Conservation (phyloP, 1,140 invertebrate genomes). For the Zeugodacus cucurbitae region DNA sequence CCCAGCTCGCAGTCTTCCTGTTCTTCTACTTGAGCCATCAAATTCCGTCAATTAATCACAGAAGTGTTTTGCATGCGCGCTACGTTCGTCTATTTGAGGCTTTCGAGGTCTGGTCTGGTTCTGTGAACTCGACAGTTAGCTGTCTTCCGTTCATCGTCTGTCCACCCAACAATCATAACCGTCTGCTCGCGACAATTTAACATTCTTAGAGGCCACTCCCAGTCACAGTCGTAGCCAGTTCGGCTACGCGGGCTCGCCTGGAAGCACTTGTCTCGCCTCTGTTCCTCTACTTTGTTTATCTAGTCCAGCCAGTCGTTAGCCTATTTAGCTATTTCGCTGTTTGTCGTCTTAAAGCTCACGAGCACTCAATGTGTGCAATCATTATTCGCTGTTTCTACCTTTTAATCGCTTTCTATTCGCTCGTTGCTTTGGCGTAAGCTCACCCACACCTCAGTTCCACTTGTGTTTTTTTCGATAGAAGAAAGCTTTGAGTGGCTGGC, state of each 20-base stretch:
- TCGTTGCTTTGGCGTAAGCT: neutral
- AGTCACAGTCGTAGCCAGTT: neutral
- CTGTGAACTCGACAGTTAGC: neutral
- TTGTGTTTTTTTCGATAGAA: no score
- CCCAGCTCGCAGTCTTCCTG: neutral
- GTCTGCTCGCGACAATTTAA: neutral
- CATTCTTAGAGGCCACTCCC: neutral
- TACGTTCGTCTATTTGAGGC: neutral
- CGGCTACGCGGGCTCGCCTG: neutral
- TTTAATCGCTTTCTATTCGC: neutral
- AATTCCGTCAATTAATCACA: constrained; percentile 39
- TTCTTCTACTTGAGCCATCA: no score
- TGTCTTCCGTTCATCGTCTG: neutral
- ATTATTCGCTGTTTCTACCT: neutral
- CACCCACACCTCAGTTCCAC: no score
- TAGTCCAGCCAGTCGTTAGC: neutral
- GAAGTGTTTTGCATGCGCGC: neutral
- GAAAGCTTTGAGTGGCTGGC: neutral
- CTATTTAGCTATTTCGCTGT: constrained; percentile 18
- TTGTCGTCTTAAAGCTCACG: neutral
- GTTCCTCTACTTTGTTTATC: neutral
- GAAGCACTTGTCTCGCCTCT: neutral
- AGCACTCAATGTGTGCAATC: neutral
- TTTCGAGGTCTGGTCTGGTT: neutral
- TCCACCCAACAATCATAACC: neutral